These are phyloP conservation scores for Acanthosoma haemorrhoidale DNA, from an alignment of 2,888 invertebrate species.

Conservation along the genomic window DNA sequence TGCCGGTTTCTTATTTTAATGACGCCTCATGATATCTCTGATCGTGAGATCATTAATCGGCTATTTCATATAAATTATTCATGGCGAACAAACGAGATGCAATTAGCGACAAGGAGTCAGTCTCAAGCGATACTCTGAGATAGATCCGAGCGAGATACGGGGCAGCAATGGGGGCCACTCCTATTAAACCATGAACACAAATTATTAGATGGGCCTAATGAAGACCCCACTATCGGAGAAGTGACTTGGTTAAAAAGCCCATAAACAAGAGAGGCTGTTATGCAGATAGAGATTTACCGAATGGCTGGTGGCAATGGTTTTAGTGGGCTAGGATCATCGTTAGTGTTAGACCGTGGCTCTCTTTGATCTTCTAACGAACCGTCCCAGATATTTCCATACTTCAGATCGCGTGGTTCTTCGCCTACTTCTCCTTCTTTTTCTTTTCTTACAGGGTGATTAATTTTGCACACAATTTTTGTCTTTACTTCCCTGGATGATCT, in stretches of 20 bases:
- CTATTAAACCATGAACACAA: not conserved
- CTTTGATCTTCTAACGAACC: constrained; percentile 5
- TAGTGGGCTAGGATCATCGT: not conserved
- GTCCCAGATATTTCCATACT: not conserved
- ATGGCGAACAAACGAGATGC: too few species aligned
- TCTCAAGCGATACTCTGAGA: not conserved
- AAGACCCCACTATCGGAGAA: too few species aligned
- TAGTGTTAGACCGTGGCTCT: not conserved
- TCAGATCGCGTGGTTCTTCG: not conserved
- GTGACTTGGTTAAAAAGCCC: not conserved
- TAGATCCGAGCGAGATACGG: not conserved
- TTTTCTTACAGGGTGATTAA: not conserved
- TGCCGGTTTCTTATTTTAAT: too few species aligned
- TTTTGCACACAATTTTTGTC: not conserved
- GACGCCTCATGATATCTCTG: too few species aligned
- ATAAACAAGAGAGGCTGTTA: constrained; percentile 2
- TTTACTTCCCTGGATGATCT: too few species aligned
- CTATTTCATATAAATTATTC: too few species aligned
- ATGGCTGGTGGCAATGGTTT: not conserved
- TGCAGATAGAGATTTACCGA: not conserved
- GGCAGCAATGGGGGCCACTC: not conserved
- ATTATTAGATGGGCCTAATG: not conserved
- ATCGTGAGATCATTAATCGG: too few species aligned
- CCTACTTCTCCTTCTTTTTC: not conserved
- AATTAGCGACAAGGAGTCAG: too few species aligned